Conservation (phyloP, 2,113 vertebrate genomes). For the chimpanzee (Pan troglodytes) region NHGRI_mPanTro3-v2.1_pri NC_072418.2:56865501-56866000, state of each 20-base stretch:
- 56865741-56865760: not conserved
- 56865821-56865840: too few species aligned
- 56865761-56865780: not conserved
- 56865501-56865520: not conserved
- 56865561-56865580: not conserved
- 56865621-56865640: rapidly evolving
- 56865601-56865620: not conserved
- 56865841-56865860: rapidly evolving
- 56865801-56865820: rapidly evolving
- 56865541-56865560: not conserved
- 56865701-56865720: not conserved
- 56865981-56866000: not conserved
- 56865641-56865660: rapidly evolving
- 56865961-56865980: not conserved
- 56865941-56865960: not conserved
- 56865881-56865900: not conserved
- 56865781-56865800: rapidly evolving
- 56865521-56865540: not conserved
- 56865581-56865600: not conserved
- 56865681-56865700: rapidly evolving
- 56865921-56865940: not conserved
- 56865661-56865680: not conserved
- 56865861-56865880: too few species aligned
- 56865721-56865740: too few species aligned
- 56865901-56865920: not conserved